phyloP scores from a whole-genome alignment of 2,113 vertebrate genomes.

The Syrmaticus mikado region DNA sequence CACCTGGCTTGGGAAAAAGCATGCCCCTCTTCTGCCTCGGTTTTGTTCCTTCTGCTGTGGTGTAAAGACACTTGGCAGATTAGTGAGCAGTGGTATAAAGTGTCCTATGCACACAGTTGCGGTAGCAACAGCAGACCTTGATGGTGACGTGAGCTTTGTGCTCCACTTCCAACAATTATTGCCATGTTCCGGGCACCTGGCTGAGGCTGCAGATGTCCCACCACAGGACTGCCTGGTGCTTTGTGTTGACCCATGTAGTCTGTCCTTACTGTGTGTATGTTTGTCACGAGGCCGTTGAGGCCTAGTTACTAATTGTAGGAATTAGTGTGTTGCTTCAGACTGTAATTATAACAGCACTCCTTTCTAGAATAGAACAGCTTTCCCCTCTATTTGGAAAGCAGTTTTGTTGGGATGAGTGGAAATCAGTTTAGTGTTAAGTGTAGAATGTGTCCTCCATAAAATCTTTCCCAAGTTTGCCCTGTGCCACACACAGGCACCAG shows the following conservation, averaged over 20 bases:
- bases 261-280: not conserved
- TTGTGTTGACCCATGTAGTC: rapidly evolving
- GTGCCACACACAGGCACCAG: not conserved
- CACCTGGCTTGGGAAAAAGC: not conserved
- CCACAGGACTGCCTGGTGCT: rapidly evolving
- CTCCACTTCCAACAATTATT: not conserved
- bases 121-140: too few relatives aligned
- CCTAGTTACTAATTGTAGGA: not conserved
- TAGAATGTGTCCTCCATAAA: not conserved
- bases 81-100: not conserved
- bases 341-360: not conserved
- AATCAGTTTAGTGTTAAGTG: not conserved
- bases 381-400: not conserved
- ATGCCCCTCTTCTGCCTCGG: not conserved
- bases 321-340: not conserved
- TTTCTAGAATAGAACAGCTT: not conserved
- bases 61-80: not conserved
- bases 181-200: rapidly evolving
- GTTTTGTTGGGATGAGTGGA: not conserved
- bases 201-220: not conserved
- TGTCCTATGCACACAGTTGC: not conserved
- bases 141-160: not conserved
- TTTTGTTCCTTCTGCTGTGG: not conserved
- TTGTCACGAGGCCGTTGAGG: not conserved
- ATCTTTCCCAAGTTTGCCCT: not conserved